Percentiles rank a stretch among this genome's conserved stretches.
These are phyloP conservation scores for Biston betularia DNA, from an alignment of 2,888 invertebrate species.

Conservation along the genomic window DNA sequence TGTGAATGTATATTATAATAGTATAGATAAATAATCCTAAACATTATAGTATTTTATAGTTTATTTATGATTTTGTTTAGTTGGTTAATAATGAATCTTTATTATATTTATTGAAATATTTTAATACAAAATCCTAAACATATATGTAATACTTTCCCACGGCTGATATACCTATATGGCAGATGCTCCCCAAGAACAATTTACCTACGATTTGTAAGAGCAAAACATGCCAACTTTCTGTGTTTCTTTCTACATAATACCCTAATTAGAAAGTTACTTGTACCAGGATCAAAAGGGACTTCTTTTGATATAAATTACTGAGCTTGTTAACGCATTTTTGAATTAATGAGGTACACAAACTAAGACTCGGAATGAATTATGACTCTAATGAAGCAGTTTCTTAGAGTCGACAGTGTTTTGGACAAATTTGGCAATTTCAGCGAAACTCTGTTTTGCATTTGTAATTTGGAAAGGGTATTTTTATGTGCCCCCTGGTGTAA, in stretches of 20 bases:
- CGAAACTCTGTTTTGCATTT: constrained; percentile 24
- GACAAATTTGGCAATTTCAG: constrained; percentile 10
- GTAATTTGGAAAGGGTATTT: constrained; percentile 13
- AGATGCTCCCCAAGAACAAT: constrained; percentile 4
- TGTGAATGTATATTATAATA: no score
- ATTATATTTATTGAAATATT: no score
- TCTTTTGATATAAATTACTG: constrained; percentile 38
- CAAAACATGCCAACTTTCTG: constrained; percentile 14
- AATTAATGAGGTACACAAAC: constrained; percentile 44
- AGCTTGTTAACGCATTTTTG: constrained; percentile 36
- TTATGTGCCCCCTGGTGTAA: not conserved
- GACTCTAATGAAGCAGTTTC: constrained; percentile 27
- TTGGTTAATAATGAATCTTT: no score
- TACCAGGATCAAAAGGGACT: constrained; percentile 33
- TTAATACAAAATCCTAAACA: no score
- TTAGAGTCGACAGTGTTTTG: constrained; percentile 21
- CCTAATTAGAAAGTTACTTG: constrained; percentile 36
- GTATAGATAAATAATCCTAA: no score
- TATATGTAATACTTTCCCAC: no score
- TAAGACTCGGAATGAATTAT: constrained; percentile 36
- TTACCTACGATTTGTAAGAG: constrained; percentile 2
- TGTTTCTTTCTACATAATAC: constrained; percentile 30
- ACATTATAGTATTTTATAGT: no score
- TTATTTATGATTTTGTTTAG: no score
- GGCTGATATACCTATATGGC: no score